Evolutionary conservation across 2,888 invertebrate genomes (phyloP), one percentile per base, ranked within the genome.

Genomic region (Oasisia sp.): DNA sequence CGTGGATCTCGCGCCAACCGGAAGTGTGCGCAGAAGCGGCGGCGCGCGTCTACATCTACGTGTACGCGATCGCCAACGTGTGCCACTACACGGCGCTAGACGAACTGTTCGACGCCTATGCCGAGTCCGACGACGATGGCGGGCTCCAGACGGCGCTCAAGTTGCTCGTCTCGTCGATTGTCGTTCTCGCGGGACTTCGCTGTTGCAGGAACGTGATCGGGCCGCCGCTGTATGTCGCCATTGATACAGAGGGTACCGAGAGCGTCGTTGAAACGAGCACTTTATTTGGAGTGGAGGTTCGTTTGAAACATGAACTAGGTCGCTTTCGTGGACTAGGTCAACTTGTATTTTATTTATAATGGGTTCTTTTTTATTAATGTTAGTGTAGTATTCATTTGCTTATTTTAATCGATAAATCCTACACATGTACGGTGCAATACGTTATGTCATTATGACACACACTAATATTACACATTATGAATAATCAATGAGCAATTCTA

Each of bases 141-240:
- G 91, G 91, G 19, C 32, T 91, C 45, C 27, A n/a, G 44, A 45
- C 44, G 27, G 91, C 92, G n/a, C 92, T 93, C 89, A 92, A 93
- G 91, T 91, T 92, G 32, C 91, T 93, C 11, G 91, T 92, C 50
- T 93, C 93, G 32, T 50, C 93, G 11, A 90, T 93, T 9, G 89
- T 93, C 44, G 38, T 93, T 27, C 92, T 93, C 74, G 93, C 93
- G 93, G 89, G 92, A 27, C 58, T 93, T 89, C 92, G 93, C 44
- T 93, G 93, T n/a, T 92, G 93, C 8, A 90, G 93, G n/a, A 93
- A 93, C 92, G 92, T 93, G 91, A 91, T 93, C 8, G 93, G 92
- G 4, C 92, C 93, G 27, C 93, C 93, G 32, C 93, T 93, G 56
- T 92, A 90, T 38, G 92, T 93, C 89, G 92, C 92, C 58, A 58